A percentile compares a stretch with the other conserved stretches of the same genome.
These are phyloP conservation scores for Gymnarchus niloticus DNA, from an alignment of 2,113 vertebrate genomes.

Conservation along the genomic window DNA sequence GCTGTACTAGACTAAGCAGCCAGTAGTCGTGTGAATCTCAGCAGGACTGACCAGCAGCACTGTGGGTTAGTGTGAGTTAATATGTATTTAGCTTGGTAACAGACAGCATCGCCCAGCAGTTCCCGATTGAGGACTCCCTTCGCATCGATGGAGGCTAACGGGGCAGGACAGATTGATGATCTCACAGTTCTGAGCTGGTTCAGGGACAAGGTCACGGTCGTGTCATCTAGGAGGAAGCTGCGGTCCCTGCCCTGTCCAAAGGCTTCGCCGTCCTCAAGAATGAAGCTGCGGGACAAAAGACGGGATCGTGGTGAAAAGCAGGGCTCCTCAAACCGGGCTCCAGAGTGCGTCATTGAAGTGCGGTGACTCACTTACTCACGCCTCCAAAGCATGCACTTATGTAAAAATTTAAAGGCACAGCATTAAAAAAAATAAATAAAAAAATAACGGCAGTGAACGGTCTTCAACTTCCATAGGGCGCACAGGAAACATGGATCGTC, in stretches of 20 bases:
- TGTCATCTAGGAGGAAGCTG: slow-evolving; percentile 91
- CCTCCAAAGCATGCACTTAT: too few relatives aligned
- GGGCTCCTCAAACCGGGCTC: too few relatives aligned
- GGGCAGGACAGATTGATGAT: not conserved
- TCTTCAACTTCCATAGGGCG: not conserved
- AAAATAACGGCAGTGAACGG: not conserved
- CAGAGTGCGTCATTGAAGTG: not conserved
- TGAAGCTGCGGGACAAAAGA: slow-evolving; percentile 62
- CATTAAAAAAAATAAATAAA: too few relatives aligned
- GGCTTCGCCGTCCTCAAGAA: slow-evolving; percentile 91
- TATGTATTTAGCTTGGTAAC: not conserved
- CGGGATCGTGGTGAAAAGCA: not conserved
- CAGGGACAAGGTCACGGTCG: slow-evolving; percentile 85
- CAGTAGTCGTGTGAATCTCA: not conserved
- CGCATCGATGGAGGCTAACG: not conserved
- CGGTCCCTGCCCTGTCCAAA: slow-evolving; percentile 89
- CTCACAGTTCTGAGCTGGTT: slow-evolving; percentile 91
- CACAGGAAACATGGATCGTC: not conserved
- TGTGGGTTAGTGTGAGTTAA: too few relatives aligned
- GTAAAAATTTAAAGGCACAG: too few relatives aligned
- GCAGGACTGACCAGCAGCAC: too few relatives aligned
- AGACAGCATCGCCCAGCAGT: not conserved
- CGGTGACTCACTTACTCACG: not conserved
- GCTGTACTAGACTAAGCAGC: not conserved
- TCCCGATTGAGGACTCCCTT: not conserved